Evolutionary conservation across 1,140 invertebrate genomes (phyloP), one percentile per base, ranked within the genome.

Genomic region (Scaptomyza montana): DNA sequence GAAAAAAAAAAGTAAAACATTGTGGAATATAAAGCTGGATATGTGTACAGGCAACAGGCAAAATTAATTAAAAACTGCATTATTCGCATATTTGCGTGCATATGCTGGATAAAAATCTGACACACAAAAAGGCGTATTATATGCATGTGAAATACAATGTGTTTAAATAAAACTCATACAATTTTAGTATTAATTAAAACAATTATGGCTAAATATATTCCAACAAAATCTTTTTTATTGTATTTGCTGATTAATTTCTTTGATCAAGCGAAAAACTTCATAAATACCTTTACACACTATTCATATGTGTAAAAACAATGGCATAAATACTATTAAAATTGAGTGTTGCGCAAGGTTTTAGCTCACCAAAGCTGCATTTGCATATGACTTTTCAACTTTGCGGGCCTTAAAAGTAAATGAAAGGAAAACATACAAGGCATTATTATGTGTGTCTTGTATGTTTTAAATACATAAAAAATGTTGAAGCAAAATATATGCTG

Each of bases 21-120:
- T 8, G 45, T 33, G 50, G 62, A 50, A 77, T 66, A 43, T 53
- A 77, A 49, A 53, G 10, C 59, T 8, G 67, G 25, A 30, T 71
- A 62, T 67, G 56, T 56, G 43, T n/a, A 39, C n/a, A 46, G 56
- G 80, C 53, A 71, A 60, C 59, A 73, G 50, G 57, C 46, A 60
- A 85, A 75, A 81, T 85, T 85, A 85, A 85, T 85, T 85, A 85
- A 85, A 87, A 87, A 79, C 67, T 82, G 79, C 84, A 75, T 51
- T 69, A 68, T 47, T 69, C 55, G 63, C 61, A 70, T 50, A 85
- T 69, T 76, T 59, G 9, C 25, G 46, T 60, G 16, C 25, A 60
- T 59, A 43, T 12, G 46, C 28, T 36, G 16, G 49, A 21, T 54
- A 63, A 9, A 49, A 47, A 21, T n/a, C 54, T 61, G 71, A 45